These are phyloP conservation scores for Drosophila peninsularis DNA, from an alignment of 2,888 invertebrate genomes.

Conservation along the genomic window DNA sequence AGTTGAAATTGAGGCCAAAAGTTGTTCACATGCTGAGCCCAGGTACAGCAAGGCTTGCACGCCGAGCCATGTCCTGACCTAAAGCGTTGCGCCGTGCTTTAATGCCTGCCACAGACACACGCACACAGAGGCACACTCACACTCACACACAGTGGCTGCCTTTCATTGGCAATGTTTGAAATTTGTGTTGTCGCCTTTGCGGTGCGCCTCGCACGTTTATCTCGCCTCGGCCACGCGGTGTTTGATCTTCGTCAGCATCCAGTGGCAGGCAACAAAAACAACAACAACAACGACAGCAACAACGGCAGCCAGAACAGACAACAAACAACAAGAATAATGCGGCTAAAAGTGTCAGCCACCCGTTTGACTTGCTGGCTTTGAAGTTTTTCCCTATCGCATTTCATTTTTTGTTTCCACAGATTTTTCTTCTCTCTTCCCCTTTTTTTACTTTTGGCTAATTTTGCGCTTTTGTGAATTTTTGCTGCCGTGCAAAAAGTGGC, in stretches of 20 bases:
- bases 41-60: slow-evolving; percentile 9
- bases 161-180: slow-evolving; percentile 39
- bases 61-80: slow-evolving; percentile 15
- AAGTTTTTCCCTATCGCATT: slow-evolving; percentile 45
- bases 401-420: slow-evolving; percentile 5
- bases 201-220: slow-evolving; percentile 73
- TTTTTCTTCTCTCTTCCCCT: slow-evolving; percentile 9
- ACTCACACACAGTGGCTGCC: not conserved
- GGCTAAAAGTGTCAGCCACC: slow-evolving; percentile 46
- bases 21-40: slow-evolving; percentile 18
- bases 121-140: slow-evolving; percentile 1
- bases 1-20: slow-evolving; percentile 38
- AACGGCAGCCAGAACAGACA: slow-evolving; percentile 12
- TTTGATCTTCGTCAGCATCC: slow-evolving; percentile 75
- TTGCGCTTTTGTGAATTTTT: slow-evolving; percentile 53
- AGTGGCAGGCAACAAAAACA: slow-evolving; percentile 38
- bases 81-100: slow-evolving; percentile 35
- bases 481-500: slow-evolving; percentile 34
- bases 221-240: slow-evolving; percentile 62
- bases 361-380: slow-evolving; percentile 56
- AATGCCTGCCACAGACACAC: slow-evolving; percentile 25
- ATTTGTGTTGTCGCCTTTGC: slow-evolving; percentile 70
- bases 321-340: slow-evolving; percentile 25
- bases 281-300: slow-evolving; percentile 35
- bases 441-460: slow-evolving; percentile 44